Evolutionary conservation across 2,113 vertebrate species (phyloP).

Genomic region (Proterorhinus semilunaris): DNA sequence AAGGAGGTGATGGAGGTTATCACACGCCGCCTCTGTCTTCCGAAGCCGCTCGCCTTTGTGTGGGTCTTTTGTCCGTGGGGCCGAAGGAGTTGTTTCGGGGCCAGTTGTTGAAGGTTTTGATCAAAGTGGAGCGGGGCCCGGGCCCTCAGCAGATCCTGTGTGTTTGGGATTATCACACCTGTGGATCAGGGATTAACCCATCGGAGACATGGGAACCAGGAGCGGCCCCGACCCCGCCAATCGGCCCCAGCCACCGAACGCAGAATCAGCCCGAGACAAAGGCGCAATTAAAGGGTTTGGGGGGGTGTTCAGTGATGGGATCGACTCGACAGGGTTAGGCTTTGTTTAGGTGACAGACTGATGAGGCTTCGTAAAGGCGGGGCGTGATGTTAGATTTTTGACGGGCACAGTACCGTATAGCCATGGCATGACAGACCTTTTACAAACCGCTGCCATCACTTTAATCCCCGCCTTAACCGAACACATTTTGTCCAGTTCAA

Average conservation of each 20-base stretch:
- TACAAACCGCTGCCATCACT: too few relatives aligned
- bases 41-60: slow-evolving; percentile 21
- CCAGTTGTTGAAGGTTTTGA: slow-evolving; percentile 50
- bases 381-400: background rate
- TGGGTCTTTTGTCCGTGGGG: background rate
- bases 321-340: background rate
- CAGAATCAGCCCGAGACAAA: background rate
- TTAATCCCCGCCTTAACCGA: too few relatives aligned
- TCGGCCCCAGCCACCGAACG: background rate
- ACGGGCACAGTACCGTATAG: too few relatives aligned
- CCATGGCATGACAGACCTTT: too few relatives aligned
- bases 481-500: too few relatives aligned
- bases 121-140: slow-evolving; percentile 63
- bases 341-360: background rate
- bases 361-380: background rate
- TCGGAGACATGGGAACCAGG: slow-evolving; percentile 69
- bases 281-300: background rate
- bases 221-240: slow-evolving; percentile 11
- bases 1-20: background rate
- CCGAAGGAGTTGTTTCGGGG: slow-evolving; percentile 16
- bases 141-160: slow-evolving; percentile 51
- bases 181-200: slow-evolving; percentile 75
- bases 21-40: background rate
- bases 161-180: slow-evolving; percentile 77
- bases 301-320: background rate